These are phyloP conservation scores for Bucco capensis DNA, from an alignment of 2,113 vertebrate genomes.

Conservation along the genomic window DNA sequence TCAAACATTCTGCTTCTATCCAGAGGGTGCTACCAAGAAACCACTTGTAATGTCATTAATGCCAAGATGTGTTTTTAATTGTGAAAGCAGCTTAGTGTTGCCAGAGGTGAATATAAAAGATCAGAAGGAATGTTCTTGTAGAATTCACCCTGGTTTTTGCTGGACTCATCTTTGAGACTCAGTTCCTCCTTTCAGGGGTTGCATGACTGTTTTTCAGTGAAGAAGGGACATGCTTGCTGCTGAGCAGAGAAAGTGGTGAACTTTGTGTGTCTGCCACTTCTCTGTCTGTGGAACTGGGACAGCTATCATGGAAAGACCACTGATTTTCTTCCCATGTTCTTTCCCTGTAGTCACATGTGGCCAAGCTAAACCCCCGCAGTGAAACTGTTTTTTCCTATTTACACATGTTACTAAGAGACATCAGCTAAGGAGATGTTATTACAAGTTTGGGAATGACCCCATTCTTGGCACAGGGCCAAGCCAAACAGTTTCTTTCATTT, in stretches of 20 bases:
- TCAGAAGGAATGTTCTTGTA: not conserved
- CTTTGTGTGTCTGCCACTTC: not conserved
- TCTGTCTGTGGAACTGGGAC: not conserved
- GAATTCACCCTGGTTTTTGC: not conserved
- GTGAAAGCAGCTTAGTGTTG: not conserved
- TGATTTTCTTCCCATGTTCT: constrained; percentile 57
- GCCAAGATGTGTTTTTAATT: not conserved
- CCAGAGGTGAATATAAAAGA: not conserved
- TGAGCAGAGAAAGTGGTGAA: not conserved
- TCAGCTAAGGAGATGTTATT: constrained; percentile 69
- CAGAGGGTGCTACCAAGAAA: not conserved
- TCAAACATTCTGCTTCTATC: not conserved
- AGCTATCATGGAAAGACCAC: constrained; percentile 26
- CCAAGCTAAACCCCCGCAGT: constrained; percentile 59
- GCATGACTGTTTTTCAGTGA: not conserved
- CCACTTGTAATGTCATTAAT: not conserved
- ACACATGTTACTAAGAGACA: constrained; percentile 73
- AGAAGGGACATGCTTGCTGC: not conserved
- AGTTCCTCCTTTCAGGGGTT: not conserved
- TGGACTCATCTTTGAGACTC: not conserved
- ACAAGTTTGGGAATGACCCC: constrained; percentile 72
- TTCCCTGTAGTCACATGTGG: constrained; percentile 54
- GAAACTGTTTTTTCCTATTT: constrained; percentile 77
- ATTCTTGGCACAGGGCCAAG: constrained; percentile 60
- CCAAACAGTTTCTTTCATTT: constrained; percentile 70